Percentiles rank a stretch among this genome's conserved stretches.
Evolutionary conservation across 2,888 invertebrate species (phyloP).

Genomic region (Ecliptopera silaceata): DNA sequence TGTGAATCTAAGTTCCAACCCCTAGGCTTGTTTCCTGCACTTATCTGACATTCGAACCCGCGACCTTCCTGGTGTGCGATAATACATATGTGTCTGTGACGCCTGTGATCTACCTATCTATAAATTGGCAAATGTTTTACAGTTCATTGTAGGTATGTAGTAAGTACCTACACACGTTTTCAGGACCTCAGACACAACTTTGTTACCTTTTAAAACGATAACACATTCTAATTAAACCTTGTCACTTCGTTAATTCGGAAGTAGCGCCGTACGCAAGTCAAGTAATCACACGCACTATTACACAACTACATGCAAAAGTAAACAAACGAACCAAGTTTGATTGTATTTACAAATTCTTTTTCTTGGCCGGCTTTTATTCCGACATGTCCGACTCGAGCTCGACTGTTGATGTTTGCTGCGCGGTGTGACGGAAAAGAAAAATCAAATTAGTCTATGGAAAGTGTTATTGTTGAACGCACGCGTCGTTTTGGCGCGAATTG

Average conservation of each 20-base stretch:
- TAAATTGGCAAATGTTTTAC: no score
- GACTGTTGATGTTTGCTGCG: constrained; percentile 25
- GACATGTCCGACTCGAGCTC: no score
- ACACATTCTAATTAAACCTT: not conserved
- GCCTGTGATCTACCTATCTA: no score
- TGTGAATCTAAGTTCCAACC: no score
- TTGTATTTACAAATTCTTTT: constrained; percentile 47
- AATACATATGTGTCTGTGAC: no score
- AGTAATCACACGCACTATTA: constrained; percentile 54
- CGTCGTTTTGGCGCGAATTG: constrained; percentile 26
- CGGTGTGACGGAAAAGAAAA: constrained; percentile 39
- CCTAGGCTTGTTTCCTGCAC: no score
- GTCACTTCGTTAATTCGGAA: no score
- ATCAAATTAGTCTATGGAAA: constrained; percentile 51
- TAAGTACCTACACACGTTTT: not conserved
- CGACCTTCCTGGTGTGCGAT: no score
- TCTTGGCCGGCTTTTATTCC: constrained; percentile 41
- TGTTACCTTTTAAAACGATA: not conserved
- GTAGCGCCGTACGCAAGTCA: constrained; percentile 41
- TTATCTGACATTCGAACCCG: no score
- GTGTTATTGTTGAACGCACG: constrained; percentile 49
- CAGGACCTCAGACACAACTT: constrained; percentile 7
- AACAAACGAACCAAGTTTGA: constrained; percentile 45
- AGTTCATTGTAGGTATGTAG: not conserved
- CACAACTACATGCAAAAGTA: constrained; percentile 48